phyloP scores from a whole-genome alignment of 2,888 invertebrate species.

The Andrena flavipes region DNA sequence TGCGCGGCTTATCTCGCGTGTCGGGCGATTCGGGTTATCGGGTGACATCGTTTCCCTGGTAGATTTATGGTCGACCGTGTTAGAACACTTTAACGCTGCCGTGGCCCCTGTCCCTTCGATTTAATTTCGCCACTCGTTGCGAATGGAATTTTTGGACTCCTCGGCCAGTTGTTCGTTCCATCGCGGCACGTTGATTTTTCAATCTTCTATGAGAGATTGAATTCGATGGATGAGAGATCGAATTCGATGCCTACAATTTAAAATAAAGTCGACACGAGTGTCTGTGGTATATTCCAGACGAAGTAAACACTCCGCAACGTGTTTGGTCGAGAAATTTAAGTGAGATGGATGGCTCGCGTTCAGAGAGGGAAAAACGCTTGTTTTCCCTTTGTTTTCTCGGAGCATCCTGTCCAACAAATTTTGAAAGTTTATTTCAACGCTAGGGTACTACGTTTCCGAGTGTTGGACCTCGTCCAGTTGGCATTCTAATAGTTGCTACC shows the following conservation, averaged over 20 bases:
- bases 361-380: not conserved
- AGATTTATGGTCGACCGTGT: constrained; percentile 40
- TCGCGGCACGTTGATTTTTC: too few species aligned
- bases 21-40: constrained; percentile 45
- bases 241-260: too few species aligned
- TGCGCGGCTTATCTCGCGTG: constrained; percentile 49
- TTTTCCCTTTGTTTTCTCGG: not conserved
- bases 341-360: not conserved
- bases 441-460: constrained; percentile 8
- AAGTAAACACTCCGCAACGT: too few species aligned
- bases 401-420: constrained; percentile 21
- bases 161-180: too few species aligned
- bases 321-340: not conserved
- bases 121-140: constrained; percentile 18
- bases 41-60: constrained; percentile 34
- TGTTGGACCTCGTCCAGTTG: constrained; percentile 59
- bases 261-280: too few species aligned
- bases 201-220: too few species aligned
- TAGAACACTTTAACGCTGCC: constrained; percentile 27
- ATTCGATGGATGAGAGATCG: too few species aligned
- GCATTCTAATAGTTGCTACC: constrained; percentile 35
- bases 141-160: not conserved
- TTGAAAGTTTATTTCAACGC: constrained; percentile 20
- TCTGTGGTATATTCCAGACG: too few species aligned
- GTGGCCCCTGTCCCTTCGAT: constrained; percentile 4